Conservation (phyloP, 2,113 vertebrate species). For the Microcebus murinus region DNA sequence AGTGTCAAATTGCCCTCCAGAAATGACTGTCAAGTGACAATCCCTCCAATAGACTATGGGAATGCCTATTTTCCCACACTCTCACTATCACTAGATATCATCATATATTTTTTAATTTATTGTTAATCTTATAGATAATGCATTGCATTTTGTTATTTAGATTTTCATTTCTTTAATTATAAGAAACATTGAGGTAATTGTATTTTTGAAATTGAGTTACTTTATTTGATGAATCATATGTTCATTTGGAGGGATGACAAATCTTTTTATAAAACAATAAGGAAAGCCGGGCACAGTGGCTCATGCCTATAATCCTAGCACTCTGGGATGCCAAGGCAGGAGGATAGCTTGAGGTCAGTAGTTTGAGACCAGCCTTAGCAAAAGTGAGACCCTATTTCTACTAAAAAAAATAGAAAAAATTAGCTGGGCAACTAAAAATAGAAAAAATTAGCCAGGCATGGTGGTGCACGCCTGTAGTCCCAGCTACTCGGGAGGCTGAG, state of each 20-base stretch:
- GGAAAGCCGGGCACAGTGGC: too few relatives aligned
- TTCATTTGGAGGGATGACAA: background rate
- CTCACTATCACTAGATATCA: background rate
- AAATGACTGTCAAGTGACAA: background rate
- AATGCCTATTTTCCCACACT: background rate
- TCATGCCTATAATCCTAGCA: too few relatives aligned
- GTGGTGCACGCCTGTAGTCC: too few relatives aligned
- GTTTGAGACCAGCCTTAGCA: too few relatives aligned
- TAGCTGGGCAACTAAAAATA: too few relatives aligned
- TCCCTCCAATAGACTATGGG: background rate
- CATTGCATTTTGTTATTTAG: slow-evolving; percentile 1
- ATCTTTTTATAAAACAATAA: slow-evolving; percentile 20
- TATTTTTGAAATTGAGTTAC: background rate
- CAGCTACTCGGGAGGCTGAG: too few relatives aligned
- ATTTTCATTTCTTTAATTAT: slow-evolving; percentile 33
- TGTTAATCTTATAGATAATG: background rate
- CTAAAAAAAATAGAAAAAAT: too few relatives aligned
- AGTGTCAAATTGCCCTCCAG: background rate
- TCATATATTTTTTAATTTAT: background rate
- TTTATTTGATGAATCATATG: background rate
- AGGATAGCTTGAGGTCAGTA: too few relatives aligned
- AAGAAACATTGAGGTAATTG: slow-evolving; percentile 1
- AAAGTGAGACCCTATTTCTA: too few relatives aligned
- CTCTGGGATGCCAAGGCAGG: too few relatives aligned
- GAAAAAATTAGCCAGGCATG: too few relatives aligned